Evolutionary conservation across 2,888 invertebrate species (phyloP), one percentile per base, ranked within the genome.

Genomic region (Agrenia bidenticulata): DNA sequence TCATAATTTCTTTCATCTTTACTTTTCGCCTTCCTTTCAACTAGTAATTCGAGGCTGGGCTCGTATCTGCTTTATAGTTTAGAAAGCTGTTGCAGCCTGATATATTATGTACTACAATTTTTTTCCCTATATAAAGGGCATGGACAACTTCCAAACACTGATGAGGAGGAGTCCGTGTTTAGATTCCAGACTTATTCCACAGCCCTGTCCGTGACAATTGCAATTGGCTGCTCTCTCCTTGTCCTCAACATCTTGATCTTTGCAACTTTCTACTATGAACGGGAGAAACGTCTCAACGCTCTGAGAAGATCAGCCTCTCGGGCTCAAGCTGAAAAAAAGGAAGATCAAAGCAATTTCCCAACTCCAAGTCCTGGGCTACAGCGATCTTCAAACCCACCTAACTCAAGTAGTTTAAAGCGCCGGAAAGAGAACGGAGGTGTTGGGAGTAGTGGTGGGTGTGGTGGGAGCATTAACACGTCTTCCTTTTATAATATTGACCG

Each of bases 241-340:
- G 92, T 95, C 77, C 82, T 95, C 2, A 95, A 95, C 79, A 90
- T 94, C 53, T 82, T 95, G 32, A 93, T 95, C 78, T 94, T 95
- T 79, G 94, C 94, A 57, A 82, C 81, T n/a, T 81, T 83, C 19
- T 83, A 82, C 75, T 83, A 82, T 73, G 83, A 83, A 76, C 57
- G 68, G 23, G 68, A 65, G 64, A 80, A 81, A 23, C 61, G 66
- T 42, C 64, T 57, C 5, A 41, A 17, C 11, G 41, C 57, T 4
- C n/a, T 21, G 17, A 5, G 42, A 13, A 19, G 39, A 2, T 37
- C 39, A 2, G 2, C 2, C 11, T 23, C 39, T 7, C 17, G 13
- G 5, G 23, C 11, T 5, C 23, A 26, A 19, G 5, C 55, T 11
- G 27, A 2, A 5, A 7, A 26, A 55, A 7, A 17, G 11, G 5